Evolutionary conservation across 2,797 vertebrate species (phyloP).

Genomic region (Zenarchopterus dispar): DNA sequence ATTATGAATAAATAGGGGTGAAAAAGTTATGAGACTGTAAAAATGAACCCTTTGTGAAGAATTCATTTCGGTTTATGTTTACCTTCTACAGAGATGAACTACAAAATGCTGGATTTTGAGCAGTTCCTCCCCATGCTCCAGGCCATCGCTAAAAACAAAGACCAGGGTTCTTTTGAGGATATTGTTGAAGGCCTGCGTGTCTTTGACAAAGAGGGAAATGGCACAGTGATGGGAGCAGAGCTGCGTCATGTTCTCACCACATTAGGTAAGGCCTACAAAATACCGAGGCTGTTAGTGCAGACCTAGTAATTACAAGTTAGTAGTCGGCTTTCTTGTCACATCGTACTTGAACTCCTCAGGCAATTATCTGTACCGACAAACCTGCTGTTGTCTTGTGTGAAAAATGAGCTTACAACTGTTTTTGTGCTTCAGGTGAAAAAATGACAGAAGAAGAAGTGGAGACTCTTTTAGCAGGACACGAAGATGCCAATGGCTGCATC

Average conservation of each 20-base stretch:
- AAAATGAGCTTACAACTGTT: too few species aligned
- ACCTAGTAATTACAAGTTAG: background rate
- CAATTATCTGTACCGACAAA: too few species aligned
- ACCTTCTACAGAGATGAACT: conserved; percentile 86
- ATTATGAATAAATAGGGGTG: too few species aligned
- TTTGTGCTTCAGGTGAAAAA: conserved; percentile 85
- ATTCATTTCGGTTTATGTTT: background rate
- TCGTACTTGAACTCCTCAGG: background rate
- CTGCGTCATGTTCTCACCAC: conserved; percentile 94
- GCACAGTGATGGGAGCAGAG: conserved; percentile 93
- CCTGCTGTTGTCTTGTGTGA: too few species aligned
- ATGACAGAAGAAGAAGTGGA: conserved; percentile 94
- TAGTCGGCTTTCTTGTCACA: background rate
- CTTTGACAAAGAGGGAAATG: conserved; percentile 95
- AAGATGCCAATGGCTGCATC: conserved; percentile 92
- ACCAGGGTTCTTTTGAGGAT: conserved; percentile 92
- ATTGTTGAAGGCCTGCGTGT: conserved; percentile 92
- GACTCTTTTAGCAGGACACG: conserved; percentile 88
- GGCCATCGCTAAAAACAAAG: conserved; percentile 93
- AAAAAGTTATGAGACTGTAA: too few species aligned
- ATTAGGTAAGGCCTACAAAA: conserved; percentile 80
- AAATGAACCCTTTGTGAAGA: background rate
- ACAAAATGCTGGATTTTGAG: conserved; percentile 91
- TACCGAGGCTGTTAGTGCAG: background rate
- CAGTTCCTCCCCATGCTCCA: conserved; percentile 95